Evolutionary conservation across 2,113 vertebrate genomes (phyloP), one percentile per base, ranked within the genome.

Genomic region (Malurus alboscapulatus): DNA sequence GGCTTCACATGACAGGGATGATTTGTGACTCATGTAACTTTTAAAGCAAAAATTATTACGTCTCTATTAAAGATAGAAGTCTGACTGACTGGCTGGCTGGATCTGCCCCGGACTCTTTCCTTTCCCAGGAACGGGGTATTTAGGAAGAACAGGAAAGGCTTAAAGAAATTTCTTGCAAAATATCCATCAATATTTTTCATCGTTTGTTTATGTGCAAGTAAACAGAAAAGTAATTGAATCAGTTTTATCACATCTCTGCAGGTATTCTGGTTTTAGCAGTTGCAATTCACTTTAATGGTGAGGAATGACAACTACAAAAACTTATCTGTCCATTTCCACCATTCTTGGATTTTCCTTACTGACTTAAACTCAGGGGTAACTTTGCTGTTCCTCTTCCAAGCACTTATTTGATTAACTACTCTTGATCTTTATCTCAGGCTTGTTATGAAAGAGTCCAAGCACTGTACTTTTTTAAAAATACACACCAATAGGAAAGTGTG

Each of bases 11-110:
- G 87, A 76, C 84, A 85, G 32, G 66, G 54, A 71, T 89, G 69
- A 89, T 78, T 80, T 88, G 50, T 84, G 87, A 81, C 91, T 95
- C 82, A 73, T 44, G 38, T 32, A 85, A 67, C 34, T 88, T 89
- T 67, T 63, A 69, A 88, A 81, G 53, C 88, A 83, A 73, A 85
- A 87, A 48, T 36, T 42, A 62, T 79, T 84, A 69, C 0, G 9
- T 58, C 50, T 79, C 57, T 48, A 51, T 69, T 91, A 79, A 91
- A 83, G 66, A 90, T 26, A 86, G 87, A 69, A 91, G 66, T 20
- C 67, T 90, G 83, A 61, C 84, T 84, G 82, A 54, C 44, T 48
- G 78, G 21, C 61, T 84, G 80, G 24, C 44, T n/a, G 57, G 36
- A n/a, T 73, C 78, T 88, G 67, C 68, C 44, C 51, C 59, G 67